These are phyloP conservation scores for Drosophila seguyi DNA, from an alignment of 1,140 invertebrate genomes.

Conservation along the genomic window DNA sequence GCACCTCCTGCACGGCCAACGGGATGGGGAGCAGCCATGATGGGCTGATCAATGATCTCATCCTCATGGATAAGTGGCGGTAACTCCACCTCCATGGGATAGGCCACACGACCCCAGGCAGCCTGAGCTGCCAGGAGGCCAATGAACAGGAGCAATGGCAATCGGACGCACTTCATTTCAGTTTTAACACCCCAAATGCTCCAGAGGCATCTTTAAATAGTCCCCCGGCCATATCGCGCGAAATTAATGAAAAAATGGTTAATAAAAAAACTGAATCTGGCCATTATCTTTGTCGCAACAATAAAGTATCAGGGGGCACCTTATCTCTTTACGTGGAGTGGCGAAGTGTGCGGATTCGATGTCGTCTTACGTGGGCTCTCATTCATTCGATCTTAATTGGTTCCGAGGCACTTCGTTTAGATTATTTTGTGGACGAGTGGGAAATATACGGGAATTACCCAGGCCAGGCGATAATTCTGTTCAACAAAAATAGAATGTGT, in stretches of 20 bases:
- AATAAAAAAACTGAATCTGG: constrained; percentile 17
- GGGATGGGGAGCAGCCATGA: constrained; percentile 34
- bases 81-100: constrained; percentile 57
- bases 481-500: constrained; percentile 22
- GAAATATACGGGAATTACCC: constrained; percentile 35
- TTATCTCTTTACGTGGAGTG: constrained; percentile 35
- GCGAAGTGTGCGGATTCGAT: constrained; percentile 24
- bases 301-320: constrained; percentile 5
- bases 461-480: constrained; percentile 17
- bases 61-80: constrained; percentile 49
- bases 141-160: constrained; percentile 47
- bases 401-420: constrained; percentile 26
- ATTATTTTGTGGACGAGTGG: constrained; percentile 33
- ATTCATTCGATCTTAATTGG: constrained; percentile 51
- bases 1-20: constrained; percentile 57
- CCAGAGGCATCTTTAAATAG: constrained; percentile 65
- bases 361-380: constrained; percentile 22
- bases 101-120: constrained; percentile 63
- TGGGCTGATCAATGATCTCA: constrained; percentile 36
- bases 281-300: constrained; percentile 26
- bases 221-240: constrained; percentile 20
- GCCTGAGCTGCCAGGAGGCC: constrained; percentile 38
- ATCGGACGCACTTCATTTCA: constrained; percentile 64
- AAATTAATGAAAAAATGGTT: constrained; percentile 68
- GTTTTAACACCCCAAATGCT: constrained; percentile 27